Evolutionary conservation across 2,797 vertebrate genomes (phyloP).

Genomic region (Dipus sagitta): DNA sequence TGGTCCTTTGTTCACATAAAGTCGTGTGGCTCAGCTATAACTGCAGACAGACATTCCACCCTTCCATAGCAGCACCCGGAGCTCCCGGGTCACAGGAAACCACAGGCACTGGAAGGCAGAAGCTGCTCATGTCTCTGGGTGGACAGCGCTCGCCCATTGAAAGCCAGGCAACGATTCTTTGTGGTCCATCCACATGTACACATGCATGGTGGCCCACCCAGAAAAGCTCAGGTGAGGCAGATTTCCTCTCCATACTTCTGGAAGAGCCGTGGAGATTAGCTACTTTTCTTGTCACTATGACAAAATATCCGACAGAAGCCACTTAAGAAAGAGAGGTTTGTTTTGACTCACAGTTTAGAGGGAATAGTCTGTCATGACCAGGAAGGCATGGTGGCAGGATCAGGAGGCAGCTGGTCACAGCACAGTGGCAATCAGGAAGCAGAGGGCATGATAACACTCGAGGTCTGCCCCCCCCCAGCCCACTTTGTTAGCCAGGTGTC

Average conservation of each 20-base stretch:
- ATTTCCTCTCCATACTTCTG: rapidly evolving
- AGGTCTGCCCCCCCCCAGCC: neutral
- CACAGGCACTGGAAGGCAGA: neutral
- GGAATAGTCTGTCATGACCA: neutral
- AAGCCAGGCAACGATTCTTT: no score
- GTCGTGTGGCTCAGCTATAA: neutral
- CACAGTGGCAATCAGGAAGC: neutral
- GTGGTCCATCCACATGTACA: rapidly evolving
- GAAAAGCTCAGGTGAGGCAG: rapidly evolving
- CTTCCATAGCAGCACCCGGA: neutral
- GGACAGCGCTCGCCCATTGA: neutral
- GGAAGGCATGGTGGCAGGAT: neutral
- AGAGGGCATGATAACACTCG: neutral
- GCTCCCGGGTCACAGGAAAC: neutral
- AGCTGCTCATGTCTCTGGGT: rapidly evolving
- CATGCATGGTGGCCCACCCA: rapidly evolving
- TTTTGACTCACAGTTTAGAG: neutral
- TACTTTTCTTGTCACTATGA: neutral
- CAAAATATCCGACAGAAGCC: neutral
- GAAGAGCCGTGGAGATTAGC: no score
- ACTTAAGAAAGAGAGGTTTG: neutral
- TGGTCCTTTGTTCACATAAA: neutral
- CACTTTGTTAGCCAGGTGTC: neutral
- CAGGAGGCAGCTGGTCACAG: neutral
- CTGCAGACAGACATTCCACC: neutral